phyloP scores from a whole-genome alignment of 2,113 vertebrate species.

The Poeciliopsis occidentalis region DNA sequence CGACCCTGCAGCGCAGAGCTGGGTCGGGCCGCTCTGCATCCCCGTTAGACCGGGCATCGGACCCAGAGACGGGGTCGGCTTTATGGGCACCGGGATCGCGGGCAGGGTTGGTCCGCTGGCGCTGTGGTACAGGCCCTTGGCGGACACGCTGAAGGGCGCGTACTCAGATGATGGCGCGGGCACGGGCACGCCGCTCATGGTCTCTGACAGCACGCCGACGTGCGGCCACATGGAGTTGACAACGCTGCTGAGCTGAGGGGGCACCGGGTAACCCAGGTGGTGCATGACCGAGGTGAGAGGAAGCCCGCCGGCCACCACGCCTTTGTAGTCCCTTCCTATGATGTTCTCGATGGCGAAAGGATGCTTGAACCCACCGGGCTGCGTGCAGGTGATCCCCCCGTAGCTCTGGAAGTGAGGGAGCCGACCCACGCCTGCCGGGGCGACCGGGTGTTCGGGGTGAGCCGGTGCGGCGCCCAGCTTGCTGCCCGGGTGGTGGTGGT shows the following conservation, averaged over 20 bases:
- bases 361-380: slow-evolving; percentile 88
- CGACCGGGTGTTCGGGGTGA: slow-evolving; percentile 75
- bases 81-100: slow-evolving; percentile 93
- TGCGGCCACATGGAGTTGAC: slow-evolving; percentile 95
- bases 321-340: slow-evolving; percentile 95
- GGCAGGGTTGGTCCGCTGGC: slow-evolving; percentile 85
- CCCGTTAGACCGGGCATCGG: slow-evolving; percentile 81
- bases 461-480: slow-evolving; percentile 72
- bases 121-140: slow-evolving; percentile 90
- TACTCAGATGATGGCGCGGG: slow-evolving; percentile 87
- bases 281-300: slow-evolving; percentile 96
- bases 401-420: slow-evolving; percentile 88
- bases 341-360: slow-evolving; percentile 95
- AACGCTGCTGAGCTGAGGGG: slow-evolving; percentile 88
- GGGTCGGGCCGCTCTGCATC: slow-evolving; percentile 78
- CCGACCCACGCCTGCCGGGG: slow-evolving; percentile 78
- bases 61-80: slow-evolving; percentile 88
- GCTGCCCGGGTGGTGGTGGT: slow-evolving; percentile 72
- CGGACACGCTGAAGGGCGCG: slow-evolving; percentile 88
- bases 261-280: slow-evolving; percentile 91
- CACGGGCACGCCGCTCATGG: slow-evolving; percentile 80
- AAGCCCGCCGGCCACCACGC: slow-evolving; percentile 88
- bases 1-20: slow-evolving; percentile 79
- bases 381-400: slow-evolving; percentile 68
- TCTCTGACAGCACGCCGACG: slow-evolving; percentile 89